Conservation (phyloP, 2,797 vertebrate genomes). For the Pygocentrus nattereri region DNA sequence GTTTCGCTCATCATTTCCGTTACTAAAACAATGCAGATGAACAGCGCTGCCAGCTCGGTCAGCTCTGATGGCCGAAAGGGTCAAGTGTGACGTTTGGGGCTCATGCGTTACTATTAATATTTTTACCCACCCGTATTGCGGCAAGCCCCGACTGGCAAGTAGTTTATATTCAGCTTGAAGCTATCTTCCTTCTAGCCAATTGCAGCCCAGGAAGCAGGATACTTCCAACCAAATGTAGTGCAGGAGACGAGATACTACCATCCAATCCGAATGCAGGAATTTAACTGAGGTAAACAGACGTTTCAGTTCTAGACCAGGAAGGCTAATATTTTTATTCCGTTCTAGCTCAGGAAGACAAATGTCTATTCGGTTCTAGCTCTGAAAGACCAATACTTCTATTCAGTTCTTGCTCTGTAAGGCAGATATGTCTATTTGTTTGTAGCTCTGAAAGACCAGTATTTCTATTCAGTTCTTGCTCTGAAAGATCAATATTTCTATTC, state of each 20-base stretch:
- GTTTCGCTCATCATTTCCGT: not conserved
- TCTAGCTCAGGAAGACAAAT: not conserved
- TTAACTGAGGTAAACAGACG: too few relatives aligned
- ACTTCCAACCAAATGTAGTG: not conserved
- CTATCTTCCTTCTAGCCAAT: too few relatives aligned
- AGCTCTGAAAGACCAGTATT: too few relatives aligned
- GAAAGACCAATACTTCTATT: not conserved
- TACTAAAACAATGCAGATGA: not conserved
- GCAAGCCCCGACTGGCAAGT: not conserved
- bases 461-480: not conserved
- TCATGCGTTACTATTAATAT: not conserved
- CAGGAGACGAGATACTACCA: not conserved
- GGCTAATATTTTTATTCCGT: not conserved
- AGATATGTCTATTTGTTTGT: not conserved
- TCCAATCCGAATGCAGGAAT: not conserved
- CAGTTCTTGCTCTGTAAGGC: not conserved
- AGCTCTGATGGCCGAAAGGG: conserved; percentile 61
- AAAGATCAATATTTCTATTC: too few relatives aligned
- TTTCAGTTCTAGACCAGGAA: too few relatives aligned
- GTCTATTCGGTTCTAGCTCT: too few relatives aligned
- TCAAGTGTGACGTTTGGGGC: conserved; percentile 55
- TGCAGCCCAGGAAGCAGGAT: too few relatives aligned
- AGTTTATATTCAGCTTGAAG: too few relatives aligned
- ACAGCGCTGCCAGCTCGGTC: not conserved
- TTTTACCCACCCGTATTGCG: not conserved